Evolutionary conservation across 2,113 vertebrate genomes (phyloP), one percentile per base, ranked within the genome.

Genomic region (Cricetomys ansorgei): DNA sequence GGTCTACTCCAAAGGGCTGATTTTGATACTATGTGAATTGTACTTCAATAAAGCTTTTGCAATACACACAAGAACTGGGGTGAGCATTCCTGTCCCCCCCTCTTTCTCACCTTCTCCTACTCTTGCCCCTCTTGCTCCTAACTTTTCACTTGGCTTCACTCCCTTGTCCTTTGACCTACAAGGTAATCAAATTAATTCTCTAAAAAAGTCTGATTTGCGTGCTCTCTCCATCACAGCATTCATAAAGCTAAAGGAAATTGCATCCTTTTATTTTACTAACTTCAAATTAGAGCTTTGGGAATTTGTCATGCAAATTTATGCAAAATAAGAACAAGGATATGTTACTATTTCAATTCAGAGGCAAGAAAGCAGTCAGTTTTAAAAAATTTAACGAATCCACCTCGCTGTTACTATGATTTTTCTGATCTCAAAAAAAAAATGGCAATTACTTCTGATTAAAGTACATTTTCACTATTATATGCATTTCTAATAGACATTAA

Each of bases 221-320:
- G 59, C 21, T 91, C 88, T 84, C 55, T 92, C 40, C 97, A 97
- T 62, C 88, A 91, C n/a, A 84, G 80, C 50, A 77, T 69, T 31
- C 95, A 90, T 87, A 75, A 2, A 90, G 85, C 91, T 90, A 55
- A 16, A 95, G 92, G 81, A 96, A 70, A 73, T 96, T 95, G 45
- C 86, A 96, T 96, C 91, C 57, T 96, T 97, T 94, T 81, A 94
- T 95, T 96, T 97, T 81, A 94, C 95, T 97, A 94, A 97, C 87
- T 94, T 95, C 84, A 97, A 93, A 95, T 93, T 96, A 95, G 73
- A 95, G 94, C 92, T 95, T 94, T 94, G 88, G 95, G 95, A 96
- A 97, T 97, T 96, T 94, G 91, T 94, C 96, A 97, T 96, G 96
- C 91, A 98, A 97, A 97, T 97, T 85, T 97, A 98, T 98, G 96